Evolutionary conservation across 1,140 invertebrate species (phyloP).

Genomic region (Cepaea nemoralis): DNA sequence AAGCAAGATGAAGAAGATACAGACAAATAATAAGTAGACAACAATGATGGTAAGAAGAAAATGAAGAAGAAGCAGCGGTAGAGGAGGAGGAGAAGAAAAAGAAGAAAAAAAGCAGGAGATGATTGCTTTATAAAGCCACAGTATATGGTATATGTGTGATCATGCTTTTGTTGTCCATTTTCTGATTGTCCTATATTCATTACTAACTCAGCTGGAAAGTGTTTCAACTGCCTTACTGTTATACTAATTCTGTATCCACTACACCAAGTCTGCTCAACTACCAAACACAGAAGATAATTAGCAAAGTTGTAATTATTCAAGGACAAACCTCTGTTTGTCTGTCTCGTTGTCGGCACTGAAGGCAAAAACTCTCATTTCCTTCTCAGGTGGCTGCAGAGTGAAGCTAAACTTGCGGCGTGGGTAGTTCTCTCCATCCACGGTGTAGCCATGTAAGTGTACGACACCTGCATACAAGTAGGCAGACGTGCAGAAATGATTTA

Average conservation of each 20-base stretch:
- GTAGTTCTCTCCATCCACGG: constrained; percentile 80
- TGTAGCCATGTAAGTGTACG: constrained; percentile 93
- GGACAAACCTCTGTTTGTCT: constrained; percentile 89
- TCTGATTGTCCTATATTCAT: no score
- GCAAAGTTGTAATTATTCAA: neutral
- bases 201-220: neutral
- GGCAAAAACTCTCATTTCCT: constrained; percentile 88
- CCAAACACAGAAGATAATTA: neutral
- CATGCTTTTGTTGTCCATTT: no score
- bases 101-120: no score
- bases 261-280: neutral
- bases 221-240: constrained; percentile 56
- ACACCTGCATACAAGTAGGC: constrained; percentile 78
- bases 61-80: no score
- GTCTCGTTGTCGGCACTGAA: constrained; percentile 94
- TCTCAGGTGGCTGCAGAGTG: constrained; percentile 88
- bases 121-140: no score
- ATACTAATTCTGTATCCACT: neutral
- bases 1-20: no score
- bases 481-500: no score
- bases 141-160: no score
- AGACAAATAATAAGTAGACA: no score
- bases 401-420: constrained; percentile 89
- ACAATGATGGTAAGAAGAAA: no score
- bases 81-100: no score